Percentiles rank a stretch among this genome's conserved stretches.
Conservation (phyloP, 2,888 invertebrate species). For the Agriotes lineatus region DNA sequence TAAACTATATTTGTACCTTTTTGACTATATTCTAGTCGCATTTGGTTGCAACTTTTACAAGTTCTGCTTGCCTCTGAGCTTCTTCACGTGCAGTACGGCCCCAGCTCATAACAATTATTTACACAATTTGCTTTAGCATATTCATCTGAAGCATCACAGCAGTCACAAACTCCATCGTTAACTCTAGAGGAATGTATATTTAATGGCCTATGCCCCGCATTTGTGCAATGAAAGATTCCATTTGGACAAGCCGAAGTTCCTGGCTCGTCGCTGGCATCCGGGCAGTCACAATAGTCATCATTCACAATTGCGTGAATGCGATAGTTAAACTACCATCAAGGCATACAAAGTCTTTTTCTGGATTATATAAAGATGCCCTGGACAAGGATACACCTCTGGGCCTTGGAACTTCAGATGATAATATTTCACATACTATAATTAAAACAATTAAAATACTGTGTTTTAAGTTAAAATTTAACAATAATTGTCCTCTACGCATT, state of each 20-base stretch:
- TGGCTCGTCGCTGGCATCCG: conserved; percentile 89
- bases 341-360: conserved; percentile 86
- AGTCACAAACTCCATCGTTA: conserved; percentile 96
- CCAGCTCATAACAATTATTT: conserved; percentile 86
- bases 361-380: conserved; percentile 82
- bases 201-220: conserved; percentile 81
- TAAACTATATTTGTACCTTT: conserved; percentile 68
- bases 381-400: conserved; percentile 81
- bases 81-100: conserved; percentile 80
- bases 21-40: conserved; percentile 79
- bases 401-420: conserved; percentile 73
- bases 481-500: conserved; percentile 25
- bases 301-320: conserved; percentile 85
- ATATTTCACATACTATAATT: conserved; percentile 52
- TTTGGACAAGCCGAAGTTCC: conserved; percentile 95
- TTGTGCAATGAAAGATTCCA: conserved; percentile 90
- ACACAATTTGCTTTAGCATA: conserved; percentile 76
- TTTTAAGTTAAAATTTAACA: conserved; percentile 32
- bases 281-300: conserved; percentile 95
- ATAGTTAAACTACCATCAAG: conserved; percentile 88
- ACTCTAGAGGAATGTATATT: conserved; percentile 90
- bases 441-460: conserved; percentile 44
- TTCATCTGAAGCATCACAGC: conserved; percentile 90
- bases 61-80: conserved; percentile 78
- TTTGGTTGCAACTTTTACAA: conserved; percentile 81